Evolutionary conservation across 2,888 invertebrate genomes (phyloP), one percentile per base, ranked within the genome.

Genomic region (Steromphala cineraria): DNA sequence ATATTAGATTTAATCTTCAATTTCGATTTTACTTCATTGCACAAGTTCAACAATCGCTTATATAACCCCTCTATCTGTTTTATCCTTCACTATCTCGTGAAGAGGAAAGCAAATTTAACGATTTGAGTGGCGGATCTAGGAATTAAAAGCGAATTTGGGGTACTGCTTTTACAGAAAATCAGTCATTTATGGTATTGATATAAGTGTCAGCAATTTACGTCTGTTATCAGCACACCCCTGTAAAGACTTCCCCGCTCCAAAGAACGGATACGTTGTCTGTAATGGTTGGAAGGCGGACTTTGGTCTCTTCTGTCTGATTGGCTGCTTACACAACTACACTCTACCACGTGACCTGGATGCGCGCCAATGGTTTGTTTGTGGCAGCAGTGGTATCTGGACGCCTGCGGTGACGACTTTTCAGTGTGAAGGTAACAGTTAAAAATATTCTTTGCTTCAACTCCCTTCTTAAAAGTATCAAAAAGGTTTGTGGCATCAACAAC

Each of bases 271-370:
- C n/a, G 21, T 78, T 28, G 36, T 83, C 0, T 87, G 85, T 79
- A 87, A 87, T 53, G 80, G 81, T 21, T 87, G 87, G 87, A 62
- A 81, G 56, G 78, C 77, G 5, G 84, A 85, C 40, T 85, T 79
- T 67, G 85, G 84, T 2, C 75, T 77, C 13, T 80, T 83, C 24
- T 86, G 86, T 76, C 24, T 83, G 52, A 56, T 84, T 13, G 80
- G 79, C 10, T 87, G 86, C 81, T 53, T 75, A 7, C 19, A 28
- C 17, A 75, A 62, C 17, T 83, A 80, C 67, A 82, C 83, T 8
- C 46, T 84, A 0, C 71, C 52, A 2, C 82, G 80, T 10, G 76
- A 75, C 13, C 13, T 53, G 1, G 53, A 52, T 53, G 71, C 71
- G n/a, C 55, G 79, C 5, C 81, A 78, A 19, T 82, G 79, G 75